phyloP scores from a whole-genome alignment of 2,888 invertebrate species.

The Gastracanthus pulcherrimus region DNA sequence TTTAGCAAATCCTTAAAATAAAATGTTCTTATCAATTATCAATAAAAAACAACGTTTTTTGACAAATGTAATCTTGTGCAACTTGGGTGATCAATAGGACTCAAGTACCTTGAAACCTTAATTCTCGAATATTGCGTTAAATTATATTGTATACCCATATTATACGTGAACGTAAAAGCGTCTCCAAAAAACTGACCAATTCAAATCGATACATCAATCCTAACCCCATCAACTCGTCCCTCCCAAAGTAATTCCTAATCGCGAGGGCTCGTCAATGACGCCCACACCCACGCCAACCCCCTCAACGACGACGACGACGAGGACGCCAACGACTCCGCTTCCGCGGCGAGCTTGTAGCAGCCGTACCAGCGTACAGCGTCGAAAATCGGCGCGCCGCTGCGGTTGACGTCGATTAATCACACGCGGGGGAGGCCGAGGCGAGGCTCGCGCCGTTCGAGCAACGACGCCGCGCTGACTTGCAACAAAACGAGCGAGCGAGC shows the following conservation, averaged over 20 bases:
- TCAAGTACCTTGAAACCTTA: too few relatives aligned
- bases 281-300: background rate
- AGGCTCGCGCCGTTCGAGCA: conserved; percentile 66
- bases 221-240: background rate
- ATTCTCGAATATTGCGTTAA: too few relatives aligned
- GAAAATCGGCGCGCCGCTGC: conserved; percentile 62
- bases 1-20: too few relatives aligned
- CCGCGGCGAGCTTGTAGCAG: background rate
- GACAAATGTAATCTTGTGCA: too few relatives aligned
- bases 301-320: background rate
- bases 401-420: conserved; percentile 77
- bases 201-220: background rate
- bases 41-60: too few relatives aligned
- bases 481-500: conserved; percentile 66
- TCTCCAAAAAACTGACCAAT: background rate
- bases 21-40: too few relatives aligned
- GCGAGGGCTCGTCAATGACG: background rate
- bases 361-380: background rate
- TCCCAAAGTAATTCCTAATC: too few relatives aligned
- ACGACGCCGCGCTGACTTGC: conserved; percentile 76
- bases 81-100: too few relatives aligned
- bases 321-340: background rate
- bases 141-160: too few relatives aligned
- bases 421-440: conserved; percentile 27
- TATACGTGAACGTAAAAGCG: too few relatives aligned